phyloP scores from a whole-genome alignment of 1,140 invertebrate species.

The Zaprionus camerounensis region DNA sequence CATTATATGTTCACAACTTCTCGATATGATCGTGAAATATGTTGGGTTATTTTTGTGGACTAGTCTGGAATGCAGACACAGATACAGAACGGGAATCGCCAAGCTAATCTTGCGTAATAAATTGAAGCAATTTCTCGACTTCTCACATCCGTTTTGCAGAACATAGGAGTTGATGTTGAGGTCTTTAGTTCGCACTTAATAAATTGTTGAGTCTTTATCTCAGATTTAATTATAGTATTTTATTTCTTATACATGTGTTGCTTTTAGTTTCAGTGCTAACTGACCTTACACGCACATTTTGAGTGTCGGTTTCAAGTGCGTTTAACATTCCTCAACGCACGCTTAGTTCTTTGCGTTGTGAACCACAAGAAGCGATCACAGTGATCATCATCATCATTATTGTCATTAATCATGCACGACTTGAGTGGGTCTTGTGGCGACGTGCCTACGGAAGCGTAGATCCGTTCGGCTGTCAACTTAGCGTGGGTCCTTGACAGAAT shows the following conservation, averaged over 20 bases:
- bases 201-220: not conserved
- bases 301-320: slow-evolving; percentile 22
- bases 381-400: not conserved
- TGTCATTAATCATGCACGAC: slow-evolving; percentile 39
- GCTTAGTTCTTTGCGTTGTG: not conserved
- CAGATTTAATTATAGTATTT: slow-evolving; percentile 1
- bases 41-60: not conserved
- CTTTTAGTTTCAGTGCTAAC: not conserved
- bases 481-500: slow-evolving; percentile 44
- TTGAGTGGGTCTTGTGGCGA: slow-evolving; percentile 2
- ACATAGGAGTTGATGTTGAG: not conserved
- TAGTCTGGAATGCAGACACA: not conserved
- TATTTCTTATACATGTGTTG: not conserved
- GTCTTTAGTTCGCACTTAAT: not conserved
- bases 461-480: slow-evolving; percentile 24
- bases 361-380: slow-evolving; percentile 16
- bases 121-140: not conserved
- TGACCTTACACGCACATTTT: slow-evolving; percentile 49
- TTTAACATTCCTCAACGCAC: slow-evolving; percentile 7
- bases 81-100: not conserved
- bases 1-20: not conserved
- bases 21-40: slow-evolving; percentile 6
- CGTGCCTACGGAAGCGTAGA: slow-evolving; percentile 47
- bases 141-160: not conserved
- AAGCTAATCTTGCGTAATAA: not conserved